Evolutionary conservation across 2,888 invertebrate species (phyloP).

Genomic region (Plebejus anna): DNA sequence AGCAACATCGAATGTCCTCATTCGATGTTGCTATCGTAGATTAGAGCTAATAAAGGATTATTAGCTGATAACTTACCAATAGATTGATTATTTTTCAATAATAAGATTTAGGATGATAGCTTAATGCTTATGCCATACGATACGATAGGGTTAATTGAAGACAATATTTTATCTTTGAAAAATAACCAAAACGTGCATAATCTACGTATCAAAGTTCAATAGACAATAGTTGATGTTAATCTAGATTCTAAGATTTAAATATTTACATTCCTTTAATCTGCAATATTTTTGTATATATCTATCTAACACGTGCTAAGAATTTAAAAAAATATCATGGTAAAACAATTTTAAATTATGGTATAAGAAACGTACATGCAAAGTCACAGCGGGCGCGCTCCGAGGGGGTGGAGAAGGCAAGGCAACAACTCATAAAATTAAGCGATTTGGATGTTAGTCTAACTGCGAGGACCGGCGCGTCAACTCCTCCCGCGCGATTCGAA

Average conservation of each 20-base stretch:
- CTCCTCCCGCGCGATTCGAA: slow-evolving; percentile 47
- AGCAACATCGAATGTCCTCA: slow-evolving; percentile 5
- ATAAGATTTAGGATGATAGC: slow-evolving; percentile 1
- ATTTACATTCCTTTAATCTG: too few species aligned
- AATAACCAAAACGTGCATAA: neutral
- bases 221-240: neutral
- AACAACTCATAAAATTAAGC: slow-evolving; percentile 81
- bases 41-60: too few species aligned
- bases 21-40: too few species aligned
- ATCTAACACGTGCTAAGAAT: neutral
- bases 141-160: neutral
- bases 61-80: neutral
- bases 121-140: neutral
- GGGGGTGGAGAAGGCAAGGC: slow-evolving; percentile 81
- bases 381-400: slow-evolving; percentile 54
- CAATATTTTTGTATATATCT: neutral
- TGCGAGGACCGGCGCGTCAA: slow-evolving; percentile 76
- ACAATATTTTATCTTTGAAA: neutral
- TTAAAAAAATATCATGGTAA: neutral
- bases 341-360: neutral
- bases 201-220: neutral
- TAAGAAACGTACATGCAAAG: slow-evolving; percentile 44
- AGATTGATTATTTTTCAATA: slow-evolving; percentile 11
- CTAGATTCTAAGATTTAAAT: neutral
- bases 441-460: slow-evolving; percentile 80